phyloP scores from a whole-genome alignment of 2,888 invertebrate species.

The Eupithecia tripunctaria region DNA sequence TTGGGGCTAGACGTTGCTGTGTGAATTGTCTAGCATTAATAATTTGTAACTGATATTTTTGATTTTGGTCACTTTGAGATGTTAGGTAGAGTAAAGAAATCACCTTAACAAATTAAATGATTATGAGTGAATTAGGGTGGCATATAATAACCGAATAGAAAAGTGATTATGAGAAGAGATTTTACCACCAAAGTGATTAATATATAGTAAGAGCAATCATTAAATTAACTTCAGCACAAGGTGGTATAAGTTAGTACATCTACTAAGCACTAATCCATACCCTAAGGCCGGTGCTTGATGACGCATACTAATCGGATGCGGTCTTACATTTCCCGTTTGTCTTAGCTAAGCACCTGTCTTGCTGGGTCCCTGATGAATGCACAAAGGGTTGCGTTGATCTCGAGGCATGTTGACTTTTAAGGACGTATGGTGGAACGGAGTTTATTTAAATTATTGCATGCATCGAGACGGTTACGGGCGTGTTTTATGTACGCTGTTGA shows the following conservation, averaged over 20 bases:
- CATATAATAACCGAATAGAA: not conserved
- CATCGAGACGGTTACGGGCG: not conserved
- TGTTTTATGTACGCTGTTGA: not conserved
- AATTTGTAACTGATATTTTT: no score
- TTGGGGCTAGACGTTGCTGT: no score
- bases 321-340: constrained; percentile 1
- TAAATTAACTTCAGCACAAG: not conserved
- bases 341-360: constrained; percentile 12
- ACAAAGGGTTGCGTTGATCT: constrained; percentile 12
- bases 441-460: not conserved
- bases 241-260: not conserved
- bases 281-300: constrained; percentile 14
- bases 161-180: not conserved
- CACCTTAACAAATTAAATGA: no score
- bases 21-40: no score
- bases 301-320: constrained; percentile 7
- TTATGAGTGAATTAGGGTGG: not conserved
- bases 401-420: not conserved
- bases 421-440: not conserved
- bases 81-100: no score
- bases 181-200: not conserved
- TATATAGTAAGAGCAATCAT: not conserved
- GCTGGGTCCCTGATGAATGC: constrained; percentile 4
- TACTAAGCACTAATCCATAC: constrained; percentile 1
- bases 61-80: no score